A percentile compares a stretch with the other conserved stretches of the same genome.
Conservation (phyloP, 2,797 vertebrate species). For the Eulemur coronatus region DNA sequence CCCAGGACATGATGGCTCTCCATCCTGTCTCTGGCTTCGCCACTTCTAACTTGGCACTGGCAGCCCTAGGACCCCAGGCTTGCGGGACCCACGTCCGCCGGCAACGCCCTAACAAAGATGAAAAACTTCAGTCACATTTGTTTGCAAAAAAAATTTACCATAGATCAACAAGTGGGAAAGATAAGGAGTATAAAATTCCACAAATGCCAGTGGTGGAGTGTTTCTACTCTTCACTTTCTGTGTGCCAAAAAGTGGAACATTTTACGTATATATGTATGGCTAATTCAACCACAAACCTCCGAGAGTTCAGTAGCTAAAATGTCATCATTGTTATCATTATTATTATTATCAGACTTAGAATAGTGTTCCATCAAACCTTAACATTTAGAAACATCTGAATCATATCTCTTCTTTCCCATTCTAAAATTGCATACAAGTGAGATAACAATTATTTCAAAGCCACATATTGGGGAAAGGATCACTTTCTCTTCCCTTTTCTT, state of each 20-base stretch:
- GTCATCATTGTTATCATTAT: not conserved
- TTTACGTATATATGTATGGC: no score
- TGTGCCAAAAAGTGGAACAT: not conserved
- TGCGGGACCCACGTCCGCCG: not conserved
- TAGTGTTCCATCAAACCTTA: not conserved
- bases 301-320: not conserved
- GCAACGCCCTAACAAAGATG: not conserved
- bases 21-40: not conserved
- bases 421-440: not conserved
- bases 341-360: not conserved
- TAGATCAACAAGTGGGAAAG: not conserved
- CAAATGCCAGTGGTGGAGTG: not conserved
- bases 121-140: not conserved
- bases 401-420: not conserved
- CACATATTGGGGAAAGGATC: not conserved
- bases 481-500: not conserved
- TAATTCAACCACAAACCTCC: not conserved
- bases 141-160: not conserved
- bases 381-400: not conserved
- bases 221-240: not conserved
- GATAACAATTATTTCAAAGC: not conserved
- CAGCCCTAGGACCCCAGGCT: not conserved
- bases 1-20: not conserved
- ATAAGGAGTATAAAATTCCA: not conserved
- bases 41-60: not conserved